Evolutionary conservation across 1,140 invertebrate species (phyloP), one percentile per base, ranked within the genome.

Genomic region (Atopsyche davidsoni): DNA sequence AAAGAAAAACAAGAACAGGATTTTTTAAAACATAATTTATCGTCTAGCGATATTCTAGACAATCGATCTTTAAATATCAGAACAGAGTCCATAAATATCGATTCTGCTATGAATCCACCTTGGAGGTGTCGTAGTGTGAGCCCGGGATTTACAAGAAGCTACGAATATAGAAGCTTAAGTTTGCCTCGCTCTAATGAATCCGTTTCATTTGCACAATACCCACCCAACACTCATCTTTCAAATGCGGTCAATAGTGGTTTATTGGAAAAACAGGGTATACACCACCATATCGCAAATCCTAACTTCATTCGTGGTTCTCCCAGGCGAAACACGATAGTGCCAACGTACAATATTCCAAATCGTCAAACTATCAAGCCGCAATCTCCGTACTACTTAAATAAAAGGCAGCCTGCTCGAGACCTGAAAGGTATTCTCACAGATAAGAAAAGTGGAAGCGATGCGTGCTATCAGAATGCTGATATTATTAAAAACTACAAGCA

Each of bases 1-100:
- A 78, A 77, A 61, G 62, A 73, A 39, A 69, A 71, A 61, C 74
- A 78, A 61, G 75, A 78, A 48, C 67, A 74, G 43, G 69, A 70
- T 48, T 62, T 74, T 17, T 62, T 69, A 10, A 60, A 60, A 21
- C 67, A 72, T 45, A 68, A 70, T 19, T 14, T 70, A n/a, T 57
- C 55, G 1, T 17, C 46, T 3, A 49, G 36, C 16, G 40, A 53
- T 46, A 10, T 35, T 16, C 17, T 18, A 42, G n/a, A 41, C 14
- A 35, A 19, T 11, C 3, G 18, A 18, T 19, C 4, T n/a, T 18
- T 16, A 36, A 35, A 46, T 23, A 21, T 18, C 16, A 17, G 42
- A 32, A n/a, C 24, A 28, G 24, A 28, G n/a, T 7, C 24, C 24
- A 7, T n/a, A 7, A n/a, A n/a, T 28, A 6, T 28, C n/a, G 6